Evolutionary conservation across 2,888 invertebrate genomes (phyloP).

Genomic region (Drosophila mettleri): DNA sequence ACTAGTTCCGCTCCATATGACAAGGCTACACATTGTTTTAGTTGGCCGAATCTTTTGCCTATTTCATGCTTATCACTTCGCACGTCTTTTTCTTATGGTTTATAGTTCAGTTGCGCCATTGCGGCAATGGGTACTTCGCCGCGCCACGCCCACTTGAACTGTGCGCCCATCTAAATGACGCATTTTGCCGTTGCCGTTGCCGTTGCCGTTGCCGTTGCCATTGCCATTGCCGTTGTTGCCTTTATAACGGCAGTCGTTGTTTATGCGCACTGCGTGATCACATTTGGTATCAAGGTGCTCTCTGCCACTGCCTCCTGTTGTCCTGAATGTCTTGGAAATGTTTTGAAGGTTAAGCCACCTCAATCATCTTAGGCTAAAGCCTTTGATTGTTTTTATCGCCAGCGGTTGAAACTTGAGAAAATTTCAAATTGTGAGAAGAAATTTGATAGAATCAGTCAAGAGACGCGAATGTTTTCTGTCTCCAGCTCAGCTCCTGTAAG

Average conservation of each 20-base stretch:
- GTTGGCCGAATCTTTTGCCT: slow-evolving; percentile 30
- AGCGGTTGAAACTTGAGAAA: not conserved
- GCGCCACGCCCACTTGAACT: slow-evolving; percentile 22
- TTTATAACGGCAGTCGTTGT: slow-evolving; percentile 57
- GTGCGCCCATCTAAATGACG: slow-evolving; percentile 33
- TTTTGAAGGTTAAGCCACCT: slow-evolving; percentile 26
- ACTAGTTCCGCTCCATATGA: not conserved
- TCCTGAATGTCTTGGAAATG: slow-evolving; percentile 3
- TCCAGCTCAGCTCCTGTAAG: not conserved
- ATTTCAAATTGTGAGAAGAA: not conserved
- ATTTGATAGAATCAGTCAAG: not conserved
- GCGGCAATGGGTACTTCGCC: slow-evolving; percentile 19
- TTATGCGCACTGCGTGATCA: slow-evolving; percentile 75
- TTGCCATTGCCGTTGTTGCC: slow-evolving; percentile 40
- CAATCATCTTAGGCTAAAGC: slow-evolving; percentile 15
- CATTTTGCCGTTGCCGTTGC: slow-evolving; percentile 10
- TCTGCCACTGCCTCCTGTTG: slow-evolving; percentile 9
- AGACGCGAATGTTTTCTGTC: not conserved
- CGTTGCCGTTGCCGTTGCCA: slow-evolving; percentile 17
- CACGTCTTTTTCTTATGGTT: slow-evolving; percentile 58
- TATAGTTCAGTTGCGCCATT: slow-evolving; percentile 58
- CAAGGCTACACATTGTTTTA: slow-evolving; percentile 4
- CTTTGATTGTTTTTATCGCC: slow-evolving; percentile 26
- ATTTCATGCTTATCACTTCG: slow-evolving; percentile 53
- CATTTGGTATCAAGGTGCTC: slow-evolving; percentile 62